Percentiles rank a stretch among this genome's conserved stretches.
These are phyloP conservation scores for Balaeniceps rex DNA, from an alignment of 2,113 vertebrate genomes.

Conservation along the genomic window DNA sequence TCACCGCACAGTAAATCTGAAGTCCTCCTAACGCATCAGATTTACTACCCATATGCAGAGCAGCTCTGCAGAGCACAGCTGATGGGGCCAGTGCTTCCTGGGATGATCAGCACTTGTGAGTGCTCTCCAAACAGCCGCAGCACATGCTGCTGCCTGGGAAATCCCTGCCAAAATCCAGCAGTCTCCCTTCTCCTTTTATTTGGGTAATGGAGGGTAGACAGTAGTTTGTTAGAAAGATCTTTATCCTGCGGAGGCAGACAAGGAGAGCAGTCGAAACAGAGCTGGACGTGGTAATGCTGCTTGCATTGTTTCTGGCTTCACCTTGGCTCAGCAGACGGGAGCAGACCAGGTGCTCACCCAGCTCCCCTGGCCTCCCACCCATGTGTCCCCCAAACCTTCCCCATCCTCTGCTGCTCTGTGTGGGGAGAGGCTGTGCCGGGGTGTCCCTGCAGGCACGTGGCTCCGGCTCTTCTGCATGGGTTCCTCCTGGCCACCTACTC, in stretches of 20 bases:
- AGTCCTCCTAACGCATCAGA: not conserved
- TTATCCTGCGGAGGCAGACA: not conserved
- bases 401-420: not conserved
- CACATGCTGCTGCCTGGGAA: not conserved
- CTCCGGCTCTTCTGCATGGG: not conserved
- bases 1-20: not conserved
- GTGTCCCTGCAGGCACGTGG: not conserved
- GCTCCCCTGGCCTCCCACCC: not conserved
- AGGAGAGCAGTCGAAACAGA: rapidly evolving
- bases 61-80: not conserved
- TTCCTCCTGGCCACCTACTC: not conserved
- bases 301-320: not conserved
- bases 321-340: not conserved
- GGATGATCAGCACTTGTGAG: not conserved
- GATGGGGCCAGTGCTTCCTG: not conserved
- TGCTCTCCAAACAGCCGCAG: not conserved
- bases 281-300: not conserved
- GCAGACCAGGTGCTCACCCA: not conserved
- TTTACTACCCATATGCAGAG: not conserved
- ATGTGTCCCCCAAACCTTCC: not conserved
- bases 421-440: not conserved
- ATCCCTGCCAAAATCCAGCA: not conserved
- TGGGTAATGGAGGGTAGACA: not conserved
- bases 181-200: not conserved
- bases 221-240: not conserved